These are phyloP conservation scores for Cyprinella venusta DNA, from an alignment of 2,797 vertebrate genomes.

Conservation along the genomic window DNA sequence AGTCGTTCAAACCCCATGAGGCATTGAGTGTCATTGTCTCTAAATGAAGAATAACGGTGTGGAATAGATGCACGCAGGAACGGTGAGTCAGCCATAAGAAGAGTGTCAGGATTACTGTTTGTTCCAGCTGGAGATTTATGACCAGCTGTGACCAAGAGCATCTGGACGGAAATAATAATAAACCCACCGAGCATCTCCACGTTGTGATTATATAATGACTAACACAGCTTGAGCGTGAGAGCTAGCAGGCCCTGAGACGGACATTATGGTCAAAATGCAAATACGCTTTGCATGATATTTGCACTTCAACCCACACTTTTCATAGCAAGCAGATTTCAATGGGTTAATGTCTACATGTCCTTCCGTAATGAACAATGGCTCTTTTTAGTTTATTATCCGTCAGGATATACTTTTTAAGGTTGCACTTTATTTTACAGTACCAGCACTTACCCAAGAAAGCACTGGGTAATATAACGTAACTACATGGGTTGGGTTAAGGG, in stretches of 20 bases:
- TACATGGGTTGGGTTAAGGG: neutral
- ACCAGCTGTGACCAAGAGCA: constrained; percentile 29
- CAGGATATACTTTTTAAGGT: neutral
- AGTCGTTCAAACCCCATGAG: neutral
- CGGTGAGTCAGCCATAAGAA: neutral
- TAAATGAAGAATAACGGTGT: neutral
- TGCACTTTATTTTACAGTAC: neutral
- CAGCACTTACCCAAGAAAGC: neutral
- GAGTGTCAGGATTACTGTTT: neutral
- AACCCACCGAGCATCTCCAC: constrained; percentile 1
- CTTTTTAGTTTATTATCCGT: constrained; percentile 16
- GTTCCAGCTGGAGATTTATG: constrained; percentile 17
- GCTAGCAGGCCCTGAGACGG: neutral
- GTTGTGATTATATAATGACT: neutral
- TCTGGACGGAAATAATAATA: constrained; percentile 12
- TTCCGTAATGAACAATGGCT: constrained; percentile 5
- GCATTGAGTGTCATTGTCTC: neutral
- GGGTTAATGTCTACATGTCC: neutral
- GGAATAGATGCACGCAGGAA: too few species aligned
- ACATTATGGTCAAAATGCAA: constrained; percentile 16
- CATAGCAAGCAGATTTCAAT: constrained; percentile 37
- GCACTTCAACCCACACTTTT: constrained; percentile 37
- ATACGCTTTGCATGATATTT: constrained; percentile 52
- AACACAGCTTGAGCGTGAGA: neutral
- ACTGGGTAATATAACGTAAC: neutral